A percentile compares a stretch with the other conserved stretches of the same genome.
These are phyloP conservation scores for Lasioglossum morio DNA, from an alignment of 2,888 invertebrate species.

Conservation along the genomic window DNA sequence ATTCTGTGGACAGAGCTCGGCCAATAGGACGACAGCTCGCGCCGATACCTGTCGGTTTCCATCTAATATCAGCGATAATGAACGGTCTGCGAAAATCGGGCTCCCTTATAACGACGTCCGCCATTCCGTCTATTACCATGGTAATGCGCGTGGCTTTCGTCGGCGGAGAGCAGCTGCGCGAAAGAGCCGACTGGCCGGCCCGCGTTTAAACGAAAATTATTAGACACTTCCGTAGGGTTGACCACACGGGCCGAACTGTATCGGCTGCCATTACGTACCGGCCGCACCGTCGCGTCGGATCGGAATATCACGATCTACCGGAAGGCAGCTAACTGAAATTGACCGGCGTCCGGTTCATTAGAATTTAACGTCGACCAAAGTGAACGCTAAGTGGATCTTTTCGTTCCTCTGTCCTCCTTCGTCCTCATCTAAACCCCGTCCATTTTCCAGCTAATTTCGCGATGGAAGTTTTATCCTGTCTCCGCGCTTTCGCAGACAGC, in stretches of 20 bases:
- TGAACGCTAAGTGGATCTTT: conserved; percentile 72
- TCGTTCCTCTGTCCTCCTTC: conserved; percentile 48
- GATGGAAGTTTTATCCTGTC: conserved; percentile 20
- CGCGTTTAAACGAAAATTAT: conserved; percentile 72
- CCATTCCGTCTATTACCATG: conserved; percentile 74
- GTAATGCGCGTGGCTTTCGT: conserved; percentile 66
- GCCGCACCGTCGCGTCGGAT: conserved; percentile 28
- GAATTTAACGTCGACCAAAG: conserved; percentile 69
- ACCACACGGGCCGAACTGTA: conserved; percentile 58
- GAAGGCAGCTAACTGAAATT: conserved; percentile 60
- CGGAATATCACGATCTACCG: conserved; percentile 55
- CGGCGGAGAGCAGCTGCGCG: conserved; percentile 63
- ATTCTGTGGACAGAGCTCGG: background rate
- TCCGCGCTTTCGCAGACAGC: background rate
- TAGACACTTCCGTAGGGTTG: conserved; percentile 61
- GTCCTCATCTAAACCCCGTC: conserved; percentile 45
- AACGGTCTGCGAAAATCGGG: conserved; percentile 69
- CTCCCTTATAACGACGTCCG: conserved; percentile 45
- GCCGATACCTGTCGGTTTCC: conserved; percentile 18
- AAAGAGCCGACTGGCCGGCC: conserved; percentile 49
- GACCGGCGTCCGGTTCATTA: conserved; percentile 67
- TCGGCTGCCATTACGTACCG: conserved; percentile 55
- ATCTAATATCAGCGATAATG: conserved; percentile 59
- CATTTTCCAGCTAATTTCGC: conserved; percentile 26
- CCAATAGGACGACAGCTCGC: background rate